These are phyloP conservation scores for Trichogramma pretiosum DNA, from an alignment of 1,140 invertebrate genomes.

Conservation along the genomic window DNA sequence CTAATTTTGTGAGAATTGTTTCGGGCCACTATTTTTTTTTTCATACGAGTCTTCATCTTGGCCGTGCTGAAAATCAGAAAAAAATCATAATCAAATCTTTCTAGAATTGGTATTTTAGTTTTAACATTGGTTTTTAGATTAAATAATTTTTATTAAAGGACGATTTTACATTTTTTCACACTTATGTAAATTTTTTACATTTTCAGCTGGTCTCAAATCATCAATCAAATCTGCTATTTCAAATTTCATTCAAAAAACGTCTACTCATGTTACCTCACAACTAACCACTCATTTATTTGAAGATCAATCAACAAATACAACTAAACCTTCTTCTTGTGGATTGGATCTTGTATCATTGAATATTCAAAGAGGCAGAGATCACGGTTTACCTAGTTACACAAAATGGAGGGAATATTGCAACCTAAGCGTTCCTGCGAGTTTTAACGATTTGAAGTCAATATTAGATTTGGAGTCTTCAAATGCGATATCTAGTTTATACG, in stretches of 20 bases:
- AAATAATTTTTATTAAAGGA: too few relatives aligned
- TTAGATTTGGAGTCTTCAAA: conserved; percentile 55
- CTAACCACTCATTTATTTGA: conserved; percentile 71
- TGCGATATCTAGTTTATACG: conserved; percentile 57
- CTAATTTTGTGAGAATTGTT: too few relatives aligned
- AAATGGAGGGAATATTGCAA: conserved; percentile 68
- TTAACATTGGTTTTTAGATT: too few relatives aligned
- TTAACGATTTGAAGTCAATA: conserved; percentile 61
- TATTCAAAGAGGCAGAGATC: conserved; percentile 80
- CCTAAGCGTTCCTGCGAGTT: conserved; percentile 56
- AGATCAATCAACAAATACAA: conserved; percentile 29
- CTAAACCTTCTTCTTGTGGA: conserved; percentile 49
- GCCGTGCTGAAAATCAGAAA: too few relatives aligned
- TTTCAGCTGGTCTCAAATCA: conserved; percentile 48
- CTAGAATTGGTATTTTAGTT: too few relatives aligned
- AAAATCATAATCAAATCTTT: too few relatives aligned
- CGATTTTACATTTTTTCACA: too few relatives aligned
- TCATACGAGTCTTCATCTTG: too few relatives aligned
- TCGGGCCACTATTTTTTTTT: too few relatives aligned
- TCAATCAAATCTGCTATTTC: conserved; percentile 55
- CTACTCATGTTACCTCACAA: conserved; percentile 47
- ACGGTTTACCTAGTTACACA: conserved; percentile 74
- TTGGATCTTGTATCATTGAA: conserved; percentile 79
- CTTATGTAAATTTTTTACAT: too few relatives aligned
- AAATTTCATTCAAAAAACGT: conserved; percentile 57